Conservation (phyloP, 2,888 invertebrate genomes). For the Drosophila stalkeri region DNA sequence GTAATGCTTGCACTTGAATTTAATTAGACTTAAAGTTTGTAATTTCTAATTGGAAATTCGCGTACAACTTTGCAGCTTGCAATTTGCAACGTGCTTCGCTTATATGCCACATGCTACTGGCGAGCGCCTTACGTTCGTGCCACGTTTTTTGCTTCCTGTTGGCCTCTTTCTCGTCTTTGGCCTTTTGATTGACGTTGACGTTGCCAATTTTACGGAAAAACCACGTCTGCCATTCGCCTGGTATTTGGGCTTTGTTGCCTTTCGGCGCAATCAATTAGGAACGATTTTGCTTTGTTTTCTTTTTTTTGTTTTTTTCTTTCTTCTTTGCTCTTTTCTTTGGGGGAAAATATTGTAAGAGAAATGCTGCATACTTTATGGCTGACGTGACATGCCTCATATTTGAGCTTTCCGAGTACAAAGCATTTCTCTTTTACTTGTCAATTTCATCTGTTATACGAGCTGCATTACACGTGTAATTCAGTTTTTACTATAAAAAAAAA, state of each 20-base stretch:
- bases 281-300: constrained; percentile 33
- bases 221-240: constrained; percentile 6
- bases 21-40: constrained; percentile 53
- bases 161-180: constrained; percentile 6
- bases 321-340: constrained; percentile 9
- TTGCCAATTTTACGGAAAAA: constrained; percentile 45
- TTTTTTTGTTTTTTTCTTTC: not conserved
- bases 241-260: constrained; percentile 27
- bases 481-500: not conserved
- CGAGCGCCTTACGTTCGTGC: constrained; percentile 38
- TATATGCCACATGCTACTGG: constrained; percentile 21
- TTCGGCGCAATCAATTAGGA: constrained; percentile 64
- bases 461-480: constrained; percentile 2
- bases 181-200: constrained; percentile 53
- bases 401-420: not conserved
- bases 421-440: not conserved
- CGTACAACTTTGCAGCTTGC: constrained; percentile 11
- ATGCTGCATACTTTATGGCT: constrained; percentile 41
- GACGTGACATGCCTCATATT: not conserved
- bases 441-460: not conserved
- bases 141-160: constrained; percentile 23
- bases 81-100: constrained; percentile 18
- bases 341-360: constrained; percentile 31
- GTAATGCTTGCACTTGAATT: constrained; percentile 38
- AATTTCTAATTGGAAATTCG: constrained; percentile 50